Percentiles rank a stretch among this genome's conserved stretches.
Conservation (phyloP, 2,797 vertebrate species). For the Chloroceryle amazona region DNA sequence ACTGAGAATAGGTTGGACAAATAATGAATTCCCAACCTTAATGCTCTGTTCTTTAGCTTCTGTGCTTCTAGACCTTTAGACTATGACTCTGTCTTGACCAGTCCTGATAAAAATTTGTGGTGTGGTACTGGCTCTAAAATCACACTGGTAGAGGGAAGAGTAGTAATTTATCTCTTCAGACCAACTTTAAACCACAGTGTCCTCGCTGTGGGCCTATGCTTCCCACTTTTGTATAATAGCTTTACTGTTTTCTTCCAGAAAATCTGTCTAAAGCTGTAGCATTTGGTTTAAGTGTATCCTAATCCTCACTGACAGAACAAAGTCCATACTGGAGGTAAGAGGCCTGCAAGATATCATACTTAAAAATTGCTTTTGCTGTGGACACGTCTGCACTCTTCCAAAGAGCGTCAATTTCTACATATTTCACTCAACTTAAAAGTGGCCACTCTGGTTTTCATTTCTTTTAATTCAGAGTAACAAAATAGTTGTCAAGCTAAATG, state of each 20-base stretch:
- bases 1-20: background rate
- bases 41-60: background rate
- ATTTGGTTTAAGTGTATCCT: background rate
- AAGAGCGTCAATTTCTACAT: background rate
- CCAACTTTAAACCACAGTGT: background rate
- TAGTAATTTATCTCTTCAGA: background rate
- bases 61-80: background rate
- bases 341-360: conserved; percentile 6
- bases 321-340: background rate
- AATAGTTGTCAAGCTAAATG: background rate
- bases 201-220: background rate
- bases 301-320: conserved; percentile 6
- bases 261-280: background rate
- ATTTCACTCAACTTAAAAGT: conserved; percentile 11
- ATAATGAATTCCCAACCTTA: background rate
- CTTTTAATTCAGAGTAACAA: conserved; percentile 13
- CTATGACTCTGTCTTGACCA: background rate
- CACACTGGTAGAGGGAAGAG: background rate
- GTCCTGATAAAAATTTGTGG: background rate
- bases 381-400: background rate
- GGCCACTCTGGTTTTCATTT: background rate
- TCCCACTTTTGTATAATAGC: background rate
- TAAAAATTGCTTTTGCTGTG: conserved; percentile 22
- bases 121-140: background rate
- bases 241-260: background rate